phyloP scores from a whole-genome alignment of 2,113 vertebrate genomes.

The Crypturellus undulatus region DNA sequence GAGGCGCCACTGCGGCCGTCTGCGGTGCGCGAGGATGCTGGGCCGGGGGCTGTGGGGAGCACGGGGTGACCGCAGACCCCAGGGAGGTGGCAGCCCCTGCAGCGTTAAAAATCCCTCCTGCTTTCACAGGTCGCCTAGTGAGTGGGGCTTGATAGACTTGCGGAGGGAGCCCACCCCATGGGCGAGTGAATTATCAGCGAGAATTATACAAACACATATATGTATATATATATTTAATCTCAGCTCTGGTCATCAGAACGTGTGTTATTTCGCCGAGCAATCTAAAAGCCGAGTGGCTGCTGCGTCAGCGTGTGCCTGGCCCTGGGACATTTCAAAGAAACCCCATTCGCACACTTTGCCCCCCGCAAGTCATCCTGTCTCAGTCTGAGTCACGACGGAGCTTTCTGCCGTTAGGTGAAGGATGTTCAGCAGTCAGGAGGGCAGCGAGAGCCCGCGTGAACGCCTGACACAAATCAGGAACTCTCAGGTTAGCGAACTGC shows the following conservation, averaged over 20 bases:
- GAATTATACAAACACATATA: no score
- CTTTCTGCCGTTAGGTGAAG: fast-evolving
- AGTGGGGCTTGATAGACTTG: no score
- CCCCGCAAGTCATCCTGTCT: not conserved
- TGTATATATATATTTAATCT: not conserved
- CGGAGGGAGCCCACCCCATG: no score
- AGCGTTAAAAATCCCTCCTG: no score
- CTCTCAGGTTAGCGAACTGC: not conserved
- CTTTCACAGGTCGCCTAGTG: no score
- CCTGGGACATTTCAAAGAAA: not conserved
- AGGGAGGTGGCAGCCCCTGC: no score
- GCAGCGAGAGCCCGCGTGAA: not conserved
- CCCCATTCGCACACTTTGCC: not conserved
- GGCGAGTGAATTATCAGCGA: no score
- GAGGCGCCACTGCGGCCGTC: no score
- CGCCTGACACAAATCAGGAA: not conserved
- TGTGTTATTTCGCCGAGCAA: not conserved
- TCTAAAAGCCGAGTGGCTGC: not conserved
- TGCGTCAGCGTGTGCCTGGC: not conserved
- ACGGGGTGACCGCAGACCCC: no score
- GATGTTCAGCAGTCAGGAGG: not conserved
- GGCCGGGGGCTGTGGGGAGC: no score
- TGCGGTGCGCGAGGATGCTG: no score
- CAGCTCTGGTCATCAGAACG: not conserved
- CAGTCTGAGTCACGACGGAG: fast-evolving